These are phyloP conservation scores for Hydropotes inermis DNA, from an alignment of 2,113 vertebrate species.

Conservation along the genomic window DNA sequence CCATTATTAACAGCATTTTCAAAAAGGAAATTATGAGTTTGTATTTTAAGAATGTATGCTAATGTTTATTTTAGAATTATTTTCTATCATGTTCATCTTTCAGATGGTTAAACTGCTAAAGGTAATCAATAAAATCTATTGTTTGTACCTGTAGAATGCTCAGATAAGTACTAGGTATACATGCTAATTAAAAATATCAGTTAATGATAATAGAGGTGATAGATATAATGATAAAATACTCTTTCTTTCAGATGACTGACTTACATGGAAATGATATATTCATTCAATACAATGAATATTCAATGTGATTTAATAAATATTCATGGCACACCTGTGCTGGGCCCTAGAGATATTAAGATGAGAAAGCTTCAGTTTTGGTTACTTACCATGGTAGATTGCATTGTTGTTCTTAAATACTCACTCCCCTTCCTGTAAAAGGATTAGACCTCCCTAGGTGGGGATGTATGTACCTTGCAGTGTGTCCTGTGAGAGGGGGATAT, in stretches of 20 bases:
- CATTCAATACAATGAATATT: constrained; percentile 75
- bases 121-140: constrained; percentile 42
- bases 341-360: constrained; percentile 68
- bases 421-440: not conserved
- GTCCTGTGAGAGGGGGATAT: not conserved
- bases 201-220: constrained; percentile 50
- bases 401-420: constrained; percentile 49
- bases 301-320: constrained; percentile 73
- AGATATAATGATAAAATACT: constrained; percentile 45
- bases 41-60: not conserved
- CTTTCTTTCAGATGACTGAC: constrained; percentile 65
- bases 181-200: constrained; percentile 47
- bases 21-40: constrained; percentile 21
- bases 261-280: constrained; percentile 62
- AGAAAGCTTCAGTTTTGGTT: constrained; percentile 55
- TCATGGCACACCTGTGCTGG: constrained; percentile 74
- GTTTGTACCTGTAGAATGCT: constrained; percentile 27
- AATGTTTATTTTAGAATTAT: constrained; percentile 9
- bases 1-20: not conserved
- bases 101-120: not conserved
- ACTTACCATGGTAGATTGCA: not conserved
- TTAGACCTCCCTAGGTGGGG: not conserved
- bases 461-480: not conserved
- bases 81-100: constrained; percentile 37
- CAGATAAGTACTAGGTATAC: constrained; percentile 29